Percentiles rank a stretch among this genome's conserved stretches.
These are phyloP conservation scores for Pygoscelis antarcticus DNA, from an alignment of 2,113 vertebrate species.

Conservation along the genomic window DNA sequence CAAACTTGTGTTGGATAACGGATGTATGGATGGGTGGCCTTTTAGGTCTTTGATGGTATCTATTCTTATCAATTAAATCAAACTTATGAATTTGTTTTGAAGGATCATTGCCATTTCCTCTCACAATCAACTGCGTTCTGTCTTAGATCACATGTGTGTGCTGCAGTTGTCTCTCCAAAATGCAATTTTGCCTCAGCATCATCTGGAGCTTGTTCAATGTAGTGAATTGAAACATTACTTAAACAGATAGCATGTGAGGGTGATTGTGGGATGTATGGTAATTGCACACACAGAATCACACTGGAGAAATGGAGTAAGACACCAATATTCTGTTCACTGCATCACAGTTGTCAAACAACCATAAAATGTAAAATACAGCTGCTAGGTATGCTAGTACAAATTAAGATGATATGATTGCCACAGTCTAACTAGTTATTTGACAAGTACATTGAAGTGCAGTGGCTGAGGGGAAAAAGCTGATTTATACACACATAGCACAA, in stretches of 20 bases:
- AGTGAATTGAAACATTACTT: not conserved
- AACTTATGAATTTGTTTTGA: not conserved
- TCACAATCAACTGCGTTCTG: not conserved
- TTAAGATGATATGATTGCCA: not conserved
- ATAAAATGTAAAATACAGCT: not conserved
- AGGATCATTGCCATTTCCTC: not conserved
- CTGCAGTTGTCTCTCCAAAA: not conserved
- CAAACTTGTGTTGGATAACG: not conserved
- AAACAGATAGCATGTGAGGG: not conserved
- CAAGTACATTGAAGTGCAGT: not conserved
- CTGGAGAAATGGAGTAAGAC: not conserved
- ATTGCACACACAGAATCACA: not conserved
- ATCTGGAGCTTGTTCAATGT: not conserved
- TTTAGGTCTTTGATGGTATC: not conserved
- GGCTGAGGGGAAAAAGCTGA: not conserved
- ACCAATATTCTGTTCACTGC: not conserved
- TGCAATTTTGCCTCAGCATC: not conserved
- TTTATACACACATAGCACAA: not conserved
- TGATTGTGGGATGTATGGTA: not conserved
- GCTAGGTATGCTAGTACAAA: not conserved
- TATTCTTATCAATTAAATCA: not conserved
- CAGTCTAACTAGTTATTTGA: not conserved
- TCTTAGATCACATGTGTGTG: accelerated
- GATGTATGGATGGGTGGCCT: not conserved
- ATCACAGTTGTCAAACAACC: not conserved